Evolutionary conservation across 2,797 vertebrate species (phyloP), one percentile per base, ranked within the genome.

Genomic region (Cirrhinus molitorella): DNA sequence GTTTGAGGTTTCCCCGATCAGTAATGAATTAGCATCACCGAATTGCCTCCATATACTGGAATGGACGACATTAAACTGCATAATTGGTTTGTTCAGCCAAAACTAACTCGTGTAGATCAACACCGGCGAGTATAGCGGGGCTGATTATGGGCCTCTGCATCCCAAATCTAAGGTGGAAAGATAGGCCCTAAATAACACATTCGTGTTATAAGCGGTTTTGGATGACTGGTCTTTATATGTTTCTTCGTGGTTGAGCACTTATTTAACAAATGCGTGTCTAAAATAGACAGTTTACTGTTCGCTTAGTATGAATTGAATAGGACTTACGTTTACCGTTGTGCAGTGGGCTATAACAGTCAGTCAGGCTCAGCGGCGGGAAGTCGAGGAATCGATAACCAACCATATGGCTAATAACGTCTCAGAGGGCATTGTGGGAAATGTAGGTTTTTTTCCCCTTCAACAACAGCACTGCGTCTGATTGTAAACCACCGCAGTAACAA

Each of bases 271-370:
- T 7, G 25, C 28, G 25, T 21, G 21, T 72, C 21, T 57, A 61
- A 75, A 72, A 77, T 3, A 12, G 7, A 59, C 13, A n/a, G 17
- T 28, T 61, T 66, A 45, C 23, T n/a, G 28, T 67, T 45, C 12
- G 19, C 45, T 51, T 51, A 14, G 68, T 47, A 23, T 45, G 53
- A 57, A 80, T 51, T 43, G 16, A 77, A 23, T 7, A 47, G 3
- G 61, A 88, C 85, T 88, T 88, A 88, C 87, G 16, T 86, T 86
- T 13, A 80, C 68, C 11, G 83, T 28, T 19, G 70, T 77, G 71
- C 66, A 47, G 80, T 77, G 40, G 63, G 65, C 57, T 71, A 25
- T 12, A 70, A 40, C n/a, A 49, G 25, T 28, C 49, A 67, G 68
- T 80, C 78, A 67, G 59, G 14, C 45, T 67, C 40, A 86, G 55